Percentiles rank a stretch among this genome's conserved stretches.
Conservation (phyloP, 2,113 vertebrate species). For the Tichodroma muraria region DNA sequence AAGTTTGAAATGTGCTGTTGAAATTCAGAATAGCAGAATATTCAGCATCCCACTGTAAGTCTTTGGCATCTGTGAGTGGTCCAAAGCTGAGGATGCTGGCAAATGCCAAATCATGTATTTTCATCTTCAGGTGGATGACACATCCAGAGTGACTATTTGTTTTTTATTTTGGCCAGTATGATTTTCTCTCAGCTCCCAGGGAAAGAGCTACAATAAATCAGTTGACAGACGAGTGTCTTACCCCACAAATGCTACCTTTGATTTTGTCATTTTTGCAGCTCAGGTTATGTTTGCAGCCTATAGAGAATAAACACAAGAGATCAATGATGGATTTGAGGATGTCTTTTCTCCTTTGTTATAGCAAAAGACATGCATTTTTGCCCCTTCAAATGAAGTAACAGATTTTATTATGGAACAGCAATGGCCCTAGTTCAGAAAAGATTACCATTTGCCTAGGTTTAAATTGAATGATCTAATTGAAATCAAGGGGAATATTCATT, state of each 20-base stretch:
- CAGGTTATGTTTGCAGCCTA: not conserved
- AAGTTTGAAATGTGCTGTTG: not conserved
- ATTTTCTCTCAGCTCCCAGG: not conserved
- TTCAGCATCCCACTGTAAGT: not conserved
- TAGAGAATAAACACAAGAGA: not conserved
- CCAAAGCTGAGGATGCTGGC: not conserved
- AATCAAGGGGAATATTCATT: conserved; percentile 45
- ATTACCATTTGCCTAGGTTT: conserved; percentile 23
- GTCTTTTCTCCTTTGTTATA: not conserved
- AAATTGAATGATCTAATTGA: conserved; percentile 33
- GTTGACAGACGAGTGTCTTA: accelerated
- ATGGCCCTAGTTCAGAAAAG: not conserved
- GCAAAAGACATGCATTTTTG: not conserved
- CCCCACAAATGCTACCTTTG: not conserved
- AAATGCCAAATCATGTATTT: not conserved
- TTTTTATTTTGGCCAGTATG: not conserved
- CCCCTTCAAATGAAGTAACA: not conserved
- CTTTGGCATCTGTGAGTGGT: not conserved
- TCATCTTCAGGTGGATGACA: not conserved
- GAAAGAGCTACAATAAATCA: not conserved
- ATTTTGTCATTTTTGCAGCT: not conserved
- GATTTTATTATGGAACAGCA: not conserved
- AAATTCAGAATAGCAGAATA: not conserved
- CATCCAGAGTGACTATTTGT: not conserved
- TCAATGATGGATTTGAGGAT: not conserved